phyloP scores from a whole-genome alignment of 2,797 vertebrate species.

The Oryzias dopingdopingensis region DNA sequence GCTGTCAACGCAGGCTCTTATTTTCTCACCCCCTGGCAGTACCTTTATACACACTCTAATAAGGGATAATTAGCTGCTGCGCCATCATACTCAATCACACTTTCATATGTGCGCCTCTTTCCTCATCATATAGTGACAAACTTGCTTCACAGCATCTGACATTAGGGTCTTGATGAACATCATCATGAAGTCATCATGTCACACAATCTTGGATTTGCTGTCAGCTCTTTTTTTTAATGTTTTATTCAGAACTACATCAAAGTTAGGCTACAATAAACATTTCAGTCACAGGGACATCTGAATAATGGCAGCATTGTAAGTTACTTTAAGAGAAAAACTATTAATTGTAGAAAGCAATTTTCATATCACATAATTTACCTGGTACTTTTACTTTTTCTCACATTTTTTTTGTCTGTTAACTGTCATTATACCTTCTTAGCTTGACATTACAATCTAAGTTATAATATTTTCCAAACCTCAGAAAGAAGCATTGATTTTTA shows the following conservation, averaged over 20 bases:
- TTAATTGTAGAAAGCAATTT: too few relatives aligned
- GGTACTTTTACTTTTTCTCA: too few relatives aligned
- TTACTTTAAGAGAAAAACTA: too few relatives aligned
- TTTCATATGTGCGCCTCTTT: slow-evolving; percentile 29
- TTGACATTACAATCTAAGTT: too few relatives aligned
- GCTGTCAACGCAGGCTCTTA: slow-evolving; percentile 65
- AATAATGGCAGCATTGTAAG: too few relatives aligned
- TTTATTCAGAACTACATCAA: background rate
- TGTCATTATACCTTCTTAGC: too few relatives aligned
- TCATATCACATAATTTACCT: too few relatives aligned
- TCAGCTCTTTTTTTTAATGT: slow-evolving; percentile 21
- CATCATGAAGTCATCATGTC: slow-evolving; percentile 10
- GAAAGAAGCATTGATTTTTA: too few relatives aligned
- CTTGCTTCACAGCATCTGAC: slow-evolving; percentile 24
- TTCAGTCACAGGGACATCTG: too few relatives aligned
- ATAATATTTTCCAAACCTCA: too few relatives aligned
- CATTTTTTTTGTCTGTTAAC: too few relatives aligned
- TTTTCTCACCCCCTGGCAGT: slow-evolving; percentile 50
- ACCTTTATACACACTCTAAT: slow-evolving; percentile 66
- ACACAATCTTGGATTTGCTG: slow-evolving; percentile 14
- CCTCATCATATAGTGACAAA: slow-evolving; percentile 20
- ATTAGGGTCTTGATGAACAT: slow-evolving; percentile 18
- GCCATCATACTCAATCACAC: slow-evolving; percentile 61
- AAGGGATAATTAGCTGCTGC: slow-evolving; percentile 68
- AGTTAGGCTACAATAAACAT: background rate